Evolutionary conservation across 2,113 vertebrate genomes (phyloP), one percentile per base, ranked within the genome.

Genomic region (Phodopus roborovskii): DNA sequence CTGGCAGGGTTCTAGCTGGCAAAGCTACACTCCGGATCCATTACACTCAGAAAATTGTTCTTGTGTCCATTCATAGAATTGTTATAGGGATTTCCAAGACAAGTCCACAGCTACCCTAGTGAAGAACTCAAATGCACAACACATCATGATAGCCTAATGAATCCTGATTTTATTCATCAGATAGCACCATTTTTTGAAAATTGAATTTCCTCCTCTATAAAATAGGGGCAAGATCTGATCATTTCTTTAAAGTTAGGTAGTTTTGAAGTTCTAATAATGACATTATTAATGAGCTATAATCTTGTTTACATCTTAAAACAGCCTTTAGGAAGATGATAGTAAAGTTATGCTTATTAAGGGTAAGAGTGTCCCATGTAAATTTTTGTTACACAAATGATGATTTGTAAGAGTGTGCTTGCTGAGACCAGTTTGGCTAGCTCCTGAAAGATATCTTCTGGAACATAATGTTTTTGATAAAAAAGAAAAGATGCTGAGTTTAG

Each of bases 251-350:
- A 42, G 71, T 68, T 15, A 91, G 6, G 50, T 91, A 79, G 22
- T 33, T 36, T 4, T 39, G 71, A 74, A 53, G 16, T 22, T 85
- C 66, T 89, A 75, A 81, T 58, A 75, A 81, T 58, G 66, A 96
- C 66, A 96, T 62, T 30, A 64, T 75, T 84, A 58, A 90, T 68
- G 39, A 70, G 39, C 50, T 86, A 71, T 66, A 96, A 88, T 71
- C 33, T 78, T 28, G 39, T 71, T 93, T 88, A 30, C 24, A 81
- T 88, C 79, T 85, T 75, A 74, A 88, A 58, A 10, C 0, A n/a
- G 2, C 30, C 19, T 48, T 17, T 42, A 56, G 33, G 16, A 74
- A 82, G 45, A 20, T 16, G 0, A 88, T 42, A 26, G 50, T 39
- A 66, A 88, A 62, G 15, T 19, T 70, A 36, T 62, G 74, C n/a